phyloP scores from a whole-genome alignment of 1,140 invertebrate species.

The Grapholita molesta region DNA sequence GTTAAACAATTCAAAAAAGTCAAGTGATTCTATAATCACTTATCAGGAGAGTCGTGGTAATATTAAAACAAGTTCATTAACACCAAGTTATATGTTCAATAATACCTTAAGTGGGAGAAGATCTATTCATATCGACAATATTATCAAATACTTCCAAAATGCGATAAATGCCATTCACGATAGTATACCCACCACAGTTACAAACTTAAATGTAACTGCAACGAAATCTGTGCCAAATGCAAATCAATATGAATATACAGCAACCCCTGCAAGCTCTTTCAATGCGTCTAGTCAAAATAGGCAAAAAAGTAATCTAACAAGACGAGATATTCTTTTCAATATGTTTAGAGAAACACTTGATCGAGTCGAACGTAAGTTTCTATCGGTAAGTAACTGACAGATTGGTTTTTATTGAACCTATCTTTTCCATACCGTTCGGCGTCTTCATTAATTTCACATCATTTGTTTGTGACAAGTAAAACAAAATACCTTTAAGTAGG shows the following conservation, averaged over 20 bases:
- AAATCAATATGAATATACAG: background rate
- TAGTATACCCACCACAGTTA: background rate
- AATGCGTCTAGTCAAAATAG: background rate
- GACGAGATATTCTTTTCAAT: background rate
- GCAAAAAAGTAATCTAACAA: background rate
- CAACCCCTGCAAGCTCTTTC: background rate
- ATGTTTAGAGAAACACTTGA: slow-evolving; percentile 34
- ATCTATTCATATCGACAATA: background rate
- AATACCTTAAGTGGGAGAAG: background rate
- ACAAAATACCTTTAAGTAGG: background rate
- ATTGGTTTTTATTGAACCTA: background rate
- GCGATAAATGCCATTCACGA: too few species aligned
- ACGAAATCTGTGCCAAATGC: background rate
- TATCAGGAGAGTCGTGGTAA: background rate
- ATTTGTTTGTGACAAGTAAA: background rate
- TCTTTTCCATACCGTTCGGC: too few species aligned
- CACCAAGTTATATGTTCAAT: background rate
- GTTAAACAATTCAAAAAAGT: background rate
- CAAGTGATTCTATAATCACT: background rate
- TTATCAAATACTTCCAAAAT: too few species aligned
- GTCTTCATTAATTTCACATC: too few species aligned
- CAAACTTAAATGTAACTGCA: background rate
- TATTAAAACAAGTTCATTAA: background rate
- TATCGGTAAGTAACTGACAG: slow-evolving; percentile 34
- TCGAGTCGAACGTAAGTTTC: slow-evolving; percentile 42